Percentiles rank a stretch among this genome's conserved stretches.
Conservation (phyloP, 2,888 invertebrate species). For the Peribatodes rhomboidaria region DNA sequence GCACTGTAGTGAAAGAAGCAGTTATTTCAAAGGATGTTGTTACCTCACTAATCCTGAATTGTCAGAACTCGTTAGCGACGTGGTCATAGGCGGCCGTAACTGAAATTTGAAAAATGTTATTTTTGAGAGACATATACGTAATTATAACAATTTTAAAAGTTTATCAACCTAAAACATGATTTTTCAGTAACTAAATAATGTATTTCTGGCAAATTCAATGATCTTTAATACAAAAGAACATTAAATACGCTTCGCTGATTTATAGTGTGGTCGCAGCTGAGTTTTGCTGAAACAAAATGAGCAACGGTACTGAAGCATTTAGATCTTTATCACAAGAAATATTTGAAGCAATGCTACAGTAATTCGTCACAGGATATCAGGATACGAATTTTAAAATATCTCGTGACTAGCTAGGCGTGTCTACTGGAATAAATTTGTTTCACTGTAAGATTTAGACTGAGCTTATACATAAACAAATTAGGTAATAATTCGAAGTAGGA, state of each 20-base stretch:
- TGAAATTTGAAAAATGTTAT: constrained; percentile 59
- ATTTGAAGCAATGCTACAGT: neutral
- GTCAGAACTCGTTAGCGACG: constrained; percentile 83
- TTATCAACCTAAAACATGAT: neutral
- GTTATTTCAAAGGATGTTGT: constrained; percentile 48
- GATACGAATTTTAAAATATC: constrained; percentile 2
- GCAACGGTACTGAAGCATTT: constrained; percentile 1
- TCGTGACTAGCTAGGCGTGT: no score
- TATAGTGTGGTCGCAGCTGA: constrained; percentile 5
- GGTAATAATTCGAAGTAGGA: no score
- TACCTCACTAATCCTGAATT: constrained; percentile 86
- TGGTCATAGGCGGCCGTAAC: constrained; percentile 83
- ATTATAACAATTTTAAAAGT: neutral
- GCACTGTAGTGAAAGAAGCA: constrained; percentile 37
- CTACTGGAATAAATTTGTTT: no score
- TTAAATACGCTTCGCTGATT: constrained; percentile 22
- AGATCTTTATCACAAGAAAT: neutral
- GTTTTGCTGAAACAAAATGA: constrained; percentile 8
- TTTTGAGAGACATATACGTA: neutral
- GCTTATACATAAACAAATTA: no score
- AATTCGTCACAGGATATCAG: neutral
- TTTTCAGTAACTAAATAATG: neutral
- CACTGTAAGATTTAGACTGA: no score
- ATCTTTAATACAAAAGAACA: constrained; percentile 23
- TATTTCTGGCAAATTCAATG: neutral